Percentiles rank a stretch among this genome's conserved stretches.
Conservation (phyloP, 2,888 invertebrate species). For the Chalcosyrphus nemorum region DNA sequence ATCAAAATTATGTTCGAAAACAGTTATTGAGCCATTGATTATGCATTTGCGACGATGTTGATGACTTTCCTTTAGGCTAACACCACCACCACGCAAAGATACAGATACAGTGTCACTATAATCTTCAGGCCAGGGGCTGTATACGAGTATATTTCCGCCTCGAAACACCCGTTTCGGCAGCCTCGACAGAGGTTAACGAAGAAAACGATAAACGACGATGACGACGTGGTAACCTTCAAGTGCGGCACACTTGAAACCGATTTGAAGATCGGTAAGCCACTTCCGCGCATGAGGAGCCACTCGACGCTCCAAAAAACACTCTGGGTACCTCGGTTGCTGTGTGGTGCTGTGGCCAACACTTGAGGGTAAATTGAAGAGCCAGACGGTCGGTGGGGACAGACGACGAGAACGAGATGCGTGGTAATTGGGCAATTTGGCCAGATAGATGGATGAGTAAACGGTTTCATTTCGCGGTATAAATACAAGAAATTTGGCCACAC, state of each 20-base stretch:
- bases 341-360: constrained; percentile 21
- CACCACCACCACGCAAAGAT: background rate
- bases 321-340: no score
- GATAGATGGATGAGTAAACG: constrained; percentile 19
- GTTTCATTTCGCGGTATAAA: constrained; percentile 54
- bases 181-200: background rate
- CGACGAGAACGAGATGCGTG: constrained; percentile 2
- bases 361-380: constrained; percentile 3
- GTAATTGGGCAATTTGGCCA: constrained; percentile 22
- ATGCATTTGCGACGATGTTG: constrained; percentile 12
- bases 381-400: background rate
- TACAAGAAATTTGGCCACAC: constrained; percentile 20
- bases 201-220: constrained; percentile 1
- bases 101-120: background rate
- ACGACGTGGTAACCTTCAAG: constrained; percentile 36
- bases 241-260: constrained; percentile 29
- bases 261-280: constrained; percentile 54
- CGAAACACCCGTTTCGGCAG: background rate
- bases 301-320: constrained; percentile 12
- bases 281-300: constrained; percentile 52
- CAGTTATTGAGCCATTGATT: constrained; percentile 39
- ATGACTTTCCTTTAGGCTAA: constrained; percentile 1
- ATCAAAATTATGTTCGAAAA: constrained; percentile 29
- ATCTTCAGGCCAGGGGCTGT: background rate
- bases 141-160: constrained; percentile 22